These are phyloP conservation scores for Gastrophysa polygoni DNA, from an alignment of 2,888 invertebrate genomes.

Conservation along the genomic window DNA sequence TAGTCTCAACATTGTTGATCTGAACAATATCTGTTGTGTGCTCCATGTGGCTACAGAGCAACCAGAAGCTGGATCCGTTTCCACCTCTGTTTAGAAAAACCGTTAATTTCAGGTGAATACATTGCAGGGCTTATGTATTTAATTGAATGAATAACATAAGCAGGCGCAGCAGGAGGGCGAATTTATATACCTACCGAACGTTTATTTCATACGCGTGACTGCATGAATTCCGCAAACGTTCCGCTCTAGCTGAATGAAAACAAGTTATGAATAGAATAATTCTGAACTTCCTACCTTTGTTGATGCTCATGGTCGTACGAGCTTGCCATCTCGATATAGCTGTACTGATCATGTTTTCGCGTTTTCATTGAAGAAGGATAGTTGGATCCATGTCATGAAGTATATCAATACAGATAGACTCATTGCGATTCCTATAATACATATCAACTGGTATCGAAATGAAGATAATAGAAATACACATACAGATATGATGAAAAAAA, in stretches of 20 bases:
- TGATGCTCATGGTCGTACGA: constrained; percentile 26
- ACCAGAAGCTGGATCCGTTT: background rate
- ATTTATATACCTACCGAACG: constrained; percentile 20
- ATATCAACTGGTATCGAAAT: too few relatives aligned
- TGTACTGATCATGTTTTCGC: too few relatives aligned
- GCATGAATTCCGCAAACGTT: constrained; percentile 30
- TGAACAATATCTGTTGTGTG: too few relatives aligned
- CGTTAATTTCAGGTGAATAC: constrained; percentile 16
- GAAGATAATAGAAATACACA: too few relatives aligned
- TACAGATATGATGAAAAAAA: too few relatives aligned
- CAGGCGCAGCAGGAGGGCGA: constrained; percentile 27
- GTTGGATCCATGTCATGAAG: too few relatives aligned
- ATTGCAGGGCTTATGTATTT: constrained; percentile 26
- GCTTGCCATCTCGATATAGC: too few relatives aligned
- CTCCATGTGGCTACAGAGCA: too few relatives aligned
- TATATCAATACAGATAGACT: too few relatives aligned
- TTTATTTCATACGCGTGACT: constrained; percentile 33
- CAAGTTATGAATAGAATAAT: constrained; percentile 34
- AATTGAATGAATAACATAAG: constrained; percentile 34
- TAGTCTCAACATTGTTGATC: too few relatives aligned
- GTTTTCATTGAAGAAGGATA: too few relatives aligned
- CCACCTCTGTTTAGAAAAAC: constrained; percentile 7
- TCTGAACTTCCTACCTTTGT: constrained; percentile 30
- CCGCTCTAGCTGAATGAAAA: constrained; percentile 31
- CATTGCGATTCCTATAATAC: too few relatives aligned